These are phyloP conservation scores for Neosilurus mollespiculum DNA, from an alignment of 2,797 vertebrate species.

Conservation along the genomic window DNA sequence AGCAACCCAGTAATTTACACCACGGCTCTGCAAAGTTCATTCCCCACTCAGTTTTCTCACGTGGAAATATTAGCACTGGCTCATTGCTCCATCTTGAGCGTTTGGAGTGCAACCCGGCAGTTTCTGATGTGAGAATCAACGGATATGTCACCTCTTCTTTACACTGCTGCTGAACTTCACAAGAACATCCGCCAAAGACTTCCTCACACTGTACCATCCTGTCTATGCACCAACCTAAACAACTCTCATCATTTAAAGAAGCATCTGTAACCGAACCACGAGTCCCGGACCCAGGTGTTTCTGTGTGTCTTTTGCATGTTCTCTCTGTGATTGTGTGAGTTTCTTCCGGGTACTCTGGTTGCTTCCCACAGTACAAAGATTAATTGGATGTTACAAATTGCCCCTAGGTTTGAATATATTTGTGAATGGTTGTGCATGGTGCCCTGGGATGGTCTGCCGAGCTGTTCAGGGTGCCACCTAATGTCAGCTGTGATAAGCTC, in stretches of 20 bases:
- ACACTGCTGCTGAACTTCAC: constrained; percentile 31
- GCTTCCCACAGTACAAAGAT: too few species aligned
- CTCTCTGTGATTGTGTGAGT: too few species aligned
- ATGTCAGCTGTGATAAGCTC: too few species aligned
- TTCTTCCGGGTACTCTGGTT: too few species aligned
- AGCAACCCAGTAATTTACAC: constrained; percentile 41
- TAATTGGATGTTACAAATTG: too few species aligned
- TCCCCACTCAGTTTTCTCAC: constrained; percentile 44
- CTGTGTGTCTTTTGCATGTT: too few species aligned
- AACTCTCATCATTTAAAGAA: not conserved
- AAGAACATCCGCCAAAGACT: constrained; percentile 39
- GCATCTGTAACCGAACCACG: not conserved
- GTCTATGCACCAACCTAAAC: not conserved
- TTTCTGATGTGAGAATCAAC: constrained; percentile 39
- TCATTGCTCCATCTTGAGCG: constrained; percentile 12
- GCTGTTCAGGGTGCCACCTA: too few species aligned
- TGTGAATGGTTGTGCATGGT: too few species aligned
- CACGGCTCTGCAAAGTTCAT: constrained; percentile 49
- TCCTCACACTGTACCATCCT: not conserved
- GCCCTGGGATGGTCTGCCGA: too few species aligned
- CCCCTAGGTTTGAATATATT: too few species aligned
- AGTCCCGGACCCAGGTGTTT: too few species aligned
- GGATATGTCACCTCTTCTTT: constrained; percentile 58
- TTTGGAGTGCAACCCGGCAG: constrained; percentile 48
- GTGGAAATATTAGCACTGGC: constrained; percentile 45